Conservation (phyloP, 1,140 invertebrate species). For the Rhynchophorus ferrugineus region DNA sequence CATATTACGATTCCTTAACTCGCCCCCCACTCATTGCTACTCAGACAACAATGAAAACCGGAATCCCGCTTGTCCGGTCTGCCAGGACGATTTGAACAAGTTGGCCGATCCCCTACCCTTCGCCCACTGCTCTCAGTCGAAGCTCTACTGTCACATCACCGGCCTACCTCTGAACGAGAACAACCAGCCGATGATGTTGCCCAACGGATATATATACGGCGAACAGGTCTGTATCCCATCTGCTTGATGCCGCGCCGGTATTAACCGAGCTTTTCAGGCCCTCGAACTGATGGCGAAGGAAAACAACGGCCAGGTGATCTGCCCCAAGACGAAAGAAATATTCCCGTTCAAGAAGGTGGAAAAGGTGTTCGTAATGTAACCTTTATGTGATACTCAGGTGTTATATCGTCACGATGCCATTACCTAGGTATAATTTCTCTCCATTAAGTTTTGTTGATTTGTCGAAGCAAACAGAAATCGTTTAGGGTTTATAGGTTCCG, state of each 20-base stretch:
- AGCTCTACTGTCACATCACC: conserved; percentile 86
- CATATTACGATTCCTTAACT: conserved; percentile 33
- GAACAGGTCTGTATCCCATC: conserved; percentile 60
- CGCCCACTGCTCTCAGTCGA: conserved; percentile 92
- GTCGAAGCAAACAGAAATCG: too few species aligned
- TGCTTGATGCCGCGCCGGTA: neutral
- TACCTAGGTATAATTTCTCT: neutral
- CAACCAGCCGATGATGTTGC: conserved; percentile 96
- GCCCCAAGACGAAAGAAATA: conserved; percentile 85
- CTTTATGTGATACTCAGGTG: conserved; percentile 12
- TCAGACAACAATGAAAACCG: conserved; percentile 48
- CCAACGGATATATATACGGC: conserved; percentile 97
- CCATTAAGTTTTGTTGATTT: neutral
- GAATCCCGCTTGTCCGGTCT: conserved; percentile 90
- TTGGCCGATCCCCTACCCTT: conserved; percentile 83
- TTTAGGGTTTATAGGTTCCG: too few species aligned
- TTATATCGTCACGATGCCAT: neutral
- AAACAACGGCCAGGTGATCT: conserved; percentile 81
- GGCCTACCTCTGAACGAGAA: conserved; percentile 93
- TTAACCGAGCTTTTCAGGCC: conserved; percentile 49
- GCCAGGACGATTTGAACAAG: conserved; percentile 78
- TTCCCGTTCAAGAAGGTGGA: conserved; percentile 85
- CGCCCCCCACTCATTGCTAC: conserved; percentile 58
- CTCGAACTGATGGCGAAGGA: conserved; percentile 80
- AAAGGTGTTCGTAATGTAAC: conserved; percentile 93